Evolutionary conservation across 2,797 vertebrate genomes (phyloP), one percentile per base, ranked within the genome.

Genomic region (Cyprinella venusta): DNA sequence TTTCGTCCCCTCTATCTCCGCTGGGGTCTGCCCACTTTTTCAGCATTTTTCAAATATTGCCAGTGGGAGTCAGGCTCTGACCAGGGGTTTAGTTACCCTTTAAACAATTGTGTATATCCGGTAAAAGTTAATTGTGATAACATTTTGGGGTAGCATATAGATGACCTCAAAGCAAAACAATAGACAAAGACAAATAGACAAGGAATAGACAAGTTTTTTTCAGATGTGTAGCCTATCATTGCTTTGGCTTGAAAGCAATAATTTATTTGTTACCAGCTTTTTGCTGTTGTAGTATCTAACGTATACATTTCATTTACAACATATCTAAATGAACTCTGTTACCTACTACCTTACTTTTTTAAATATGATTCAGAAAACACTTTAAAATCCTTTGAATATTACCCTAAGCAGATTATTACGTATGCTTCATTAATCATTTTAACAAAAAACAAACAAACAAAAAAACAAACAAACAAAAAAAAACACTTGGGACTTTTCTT

Each of bases 361-460:
- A 89, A 91, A 89, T 86, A 89, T 89, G 90, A 91, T 92, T 89
- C 88, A 88, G 84, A 26, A 88, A 87, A 90, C 85, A 78, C 90
- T 90, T 89, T 6, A 90, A 91, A 91, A 88, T 72, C 83, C 85
- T 81, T 87, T 90, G 86, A 81, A 48, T 70, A 87, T 89, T 85
- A 80, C 30, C 67, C 84, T 59, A 79, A 85, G 67, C 59, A 63
- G 59, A 84, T 75, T 88, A 87, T 45, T 45, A 45, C 42, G 10
- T 45, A 45, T 45, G 12, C 42, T 45, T 45, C 42, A 45, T 45
- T 79, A 48, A 64, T 71, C 4, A n/a, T 59, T 45, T 30, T 42
- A 42, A 42, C 9, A 42, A 42, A 42, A 42, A 9, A 42, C 26
- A 42, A 42, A 42, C 40, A 40, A 81, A 26, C 16, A 26, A 69